These are phyloP conservation scores for Drosophila funebris DNA, from an alignment of 1,140 invertebrate species.

Conservation along the genomic window DNA sequence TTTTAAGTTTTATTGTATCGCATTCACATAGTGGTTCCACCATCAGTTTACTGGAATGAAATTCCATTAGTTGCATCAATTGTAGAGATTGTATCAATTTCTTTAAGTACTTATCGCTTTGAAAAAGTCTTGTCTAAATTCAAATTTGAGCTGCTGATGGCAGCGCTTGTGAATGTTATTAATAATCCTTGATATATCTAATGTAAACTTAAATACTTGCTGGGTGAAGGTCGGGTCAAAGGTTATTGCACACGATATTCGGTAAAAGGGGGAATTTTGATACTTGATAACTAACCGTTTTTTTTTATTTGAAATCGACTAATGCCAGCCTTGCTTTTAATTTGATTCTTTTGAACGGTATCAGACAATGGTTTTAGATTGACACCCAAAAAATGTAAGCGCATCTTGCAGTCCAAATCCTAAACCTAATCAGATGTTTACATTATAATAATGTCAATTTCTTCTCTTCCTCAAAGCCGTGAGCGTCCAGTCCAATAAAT, in stretches of 20 bases:
- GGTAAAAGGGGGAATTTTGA: not conserved
- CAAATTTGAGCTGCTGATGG: not conserved
- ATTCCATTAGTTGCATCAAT: not conserved
- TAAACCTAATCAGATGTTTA: slow-evolving; percentile 37
- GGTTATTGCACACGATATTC: not conserved
- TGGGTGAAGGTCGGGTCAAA: not conserved
- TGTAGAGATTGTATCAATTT: not conserved
- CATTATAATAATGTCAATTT: slow-evolving; percentile 69
- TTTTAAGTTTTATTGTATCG: slow-evolving; percentile 4
- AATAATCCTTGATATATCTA: not conserved
- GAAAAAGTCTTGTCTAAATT: not conserved
- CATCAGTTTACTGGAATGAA: not conserved
- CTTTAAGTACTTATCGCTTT: no score
- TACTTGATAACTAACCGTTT: not conserved
- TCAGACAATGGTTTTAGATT: not conserved
- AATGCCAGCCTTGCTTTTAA: slow-evolving; percentile 1
- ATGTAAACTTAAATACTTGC: not conserved
- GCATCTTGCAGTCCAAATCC: slow-evolving; percentile 35
- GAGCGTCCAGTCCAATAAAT: slow-evolving; percentile 25
- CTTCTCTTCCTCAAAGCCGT: slow-evolving; percentile 67
- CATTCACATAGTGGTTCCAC: not conserved
- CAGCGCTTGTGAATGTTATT: not conserved
- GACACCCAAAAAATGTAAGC: slow-evolving; percentile 49
- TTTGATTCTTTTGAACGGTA: not conserved
- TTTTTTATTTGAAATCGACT: slow-evolving; percentile 1